Evolutionary conservation across 2,888 invertebrate genomes (phyloP), one percentile per base, ranked within the genome.

Genomic region (Cryptus viduatorius): DNA sequence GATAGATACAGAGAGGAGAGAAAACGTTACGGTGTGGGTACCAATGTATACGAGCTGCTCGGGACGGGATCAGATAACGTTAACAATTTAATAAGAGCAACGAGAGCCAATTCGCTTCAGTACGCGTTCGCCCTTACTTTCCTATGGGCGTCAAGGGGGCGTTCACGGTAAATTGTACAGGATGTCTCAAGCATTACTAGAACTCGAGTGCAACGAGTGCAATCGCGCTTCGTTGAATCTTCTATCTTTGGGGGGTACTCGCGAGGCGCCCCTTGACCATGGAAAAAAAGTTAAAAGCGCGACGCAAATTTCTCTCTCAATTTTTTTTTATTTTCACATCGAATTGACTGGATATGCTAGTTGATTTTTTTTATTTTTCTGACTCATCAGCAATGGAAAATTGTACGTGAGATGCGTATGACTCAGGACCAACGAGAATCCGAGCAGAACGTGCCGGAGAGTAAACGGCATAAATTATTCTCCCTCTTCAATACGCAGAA

Each of bases 21-120:
- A 73, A 73, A 73, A 29, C 44, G 56, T 37, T 67, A 48, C 71
- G 65, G 48, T 81, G 67, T 67, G 71, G 65, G 76, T 69, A 79
- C 73, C 71, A 71, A 73, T 83, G 69, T 79, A 75, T 76, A 71
- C 83, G 76, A 83, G 79, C 79, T 79, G 79, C 82, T 76, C 77
- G 76, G 44, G 71, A 79, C 61, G 59, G 71, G 79, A 85, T 85
- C 85, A 83, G 83, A 85, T 85, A 83, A 82, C 83, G 79, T 77
- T 82, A 85, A 85, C 85, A 82, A 85, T 85, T 85, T 85, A 85
- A 85, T 85, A 85, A 85, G 82, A 85, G 82, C 82, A 85, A 79
- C 82, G 82, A 83, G 82, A 85, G 79, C 79, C 79, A 82, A 85
- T 85, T 78, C 78, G 81, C 81, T 48, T 76, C 76, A 69, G 75